Percentiles rank a stretch among this genome's conserved stretches.
phyloP scores from a whole-genome alignment of 2,113 vertebrate species.

The Heloderma charlesbogerti region DNA sequence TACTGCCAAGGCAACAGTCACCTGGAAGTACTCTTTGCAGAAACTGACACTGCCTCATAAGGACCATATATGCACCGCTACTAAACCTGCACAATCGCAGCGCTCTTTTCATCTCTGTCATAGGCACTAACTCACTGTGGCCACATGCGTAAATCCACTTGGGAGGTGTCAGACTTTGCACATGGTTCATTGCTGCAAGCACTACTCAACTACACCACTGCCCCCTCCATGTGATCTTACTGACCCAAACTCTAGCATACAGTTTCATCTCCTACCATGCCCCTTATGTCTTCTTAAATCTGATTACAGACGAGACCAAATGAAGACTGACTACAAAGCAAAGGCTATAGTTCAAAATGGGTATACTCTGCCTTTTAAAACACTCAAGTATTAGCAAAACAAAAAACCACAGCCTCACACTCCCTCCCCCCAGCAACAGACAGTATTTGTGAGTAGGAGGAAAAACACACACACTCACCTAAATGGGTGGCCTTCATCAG shows the following conservation, averaged over 20 bases:
- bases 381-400: background rate
- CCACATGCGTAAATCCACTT: background rate
- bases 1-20: background rate
- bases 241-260: background rate
- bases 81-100: background rate
- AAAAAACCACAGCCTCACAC: background rate
- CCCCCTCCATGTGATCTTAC: background rate
- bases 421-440: background rate
- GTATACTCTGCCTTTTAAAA: background rate
- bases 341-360: background rate
- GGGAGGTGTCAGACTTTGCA: background rate
- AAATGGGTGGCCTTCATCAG: slow-evolving; percentile 96
- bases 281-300: background rate
- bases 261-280: background rate
- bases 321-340: background rate
- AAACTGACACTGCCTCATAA: background rate
- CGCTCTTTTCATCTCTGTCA: background rate
- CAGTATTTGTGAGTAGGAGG: background rate
- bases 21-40: background rate
- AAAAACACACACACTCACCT: slow-evolving; percentile 82
- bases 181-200: background rate
- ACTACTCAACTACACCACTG: background rate
- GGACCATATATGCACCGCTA: too few relatives aligned
- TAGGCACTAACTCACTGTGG: background rate
- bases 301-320: background rate